A percentile compares a stretch with the other conserved stretches of the same genome.
Conservation (phyloP, 2,797 vertebrate genomes). For the Orientallactaga sibirica region DNA sequence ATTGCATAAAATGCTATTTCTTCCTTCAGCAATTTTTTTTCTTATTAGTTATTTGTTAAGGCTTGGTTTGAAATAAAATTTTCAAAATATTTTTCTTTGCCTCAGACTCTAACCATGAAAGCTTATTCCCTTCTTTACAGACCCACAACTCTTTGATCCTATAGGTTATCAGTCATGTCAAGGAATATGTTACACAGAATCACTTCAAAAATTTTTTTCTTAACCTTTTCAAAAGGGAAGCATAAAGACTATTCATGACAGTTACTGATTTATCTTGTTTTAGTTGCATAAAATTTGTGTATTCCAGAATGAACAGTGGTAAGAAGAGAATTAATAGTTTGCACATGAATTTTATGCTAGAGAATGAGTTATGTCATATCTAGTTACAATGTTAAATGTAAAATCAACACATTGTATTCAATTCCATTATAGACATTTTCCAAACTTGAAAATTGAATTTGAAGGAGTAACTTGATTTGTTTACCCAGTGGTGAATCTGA, state of each 20-base stretch:
- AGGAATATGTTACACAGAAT: conserved; percentile 1
- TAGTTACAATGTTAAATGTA: neutral
- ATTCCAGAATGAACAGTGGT: neutral
- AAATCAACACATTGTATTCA: conserved; percentile 6
- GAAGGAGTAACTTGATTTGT: neutral
- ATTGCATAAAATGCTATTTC: neutral
- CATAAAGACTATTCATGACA: neutral
- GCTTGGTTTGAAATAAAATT: neutral
- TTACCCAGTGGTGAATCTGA: neutral
- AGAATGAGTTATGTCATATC: neutral
- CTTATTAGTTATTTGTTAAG: neutral
- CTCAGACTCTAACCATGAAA: neutral
- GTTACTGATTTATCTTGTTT: neutral
- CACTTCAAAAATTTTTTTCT: neutral
- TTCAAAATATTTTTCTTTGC: neutral
- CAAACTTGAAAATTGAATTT: conserved; percentile 40
- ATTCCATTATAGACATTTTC: neutral
- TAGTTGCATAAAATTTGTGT: conserved; percentile 25
- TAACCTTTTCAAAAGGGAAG: neutral
- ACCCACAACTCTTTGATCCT: neutral
- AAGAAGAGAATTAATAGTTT: conserved; percentile 1
- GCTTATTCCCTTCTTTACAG: neutral
- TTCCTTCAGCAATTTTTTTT: neutral
- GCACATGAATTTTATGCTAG: neutral
- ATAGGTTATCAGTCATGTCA: neutral